phyloP scores from a whole-genome alignment of 1,140 invertebrate genomes.

The Listronotus oregonensis region DNA sequence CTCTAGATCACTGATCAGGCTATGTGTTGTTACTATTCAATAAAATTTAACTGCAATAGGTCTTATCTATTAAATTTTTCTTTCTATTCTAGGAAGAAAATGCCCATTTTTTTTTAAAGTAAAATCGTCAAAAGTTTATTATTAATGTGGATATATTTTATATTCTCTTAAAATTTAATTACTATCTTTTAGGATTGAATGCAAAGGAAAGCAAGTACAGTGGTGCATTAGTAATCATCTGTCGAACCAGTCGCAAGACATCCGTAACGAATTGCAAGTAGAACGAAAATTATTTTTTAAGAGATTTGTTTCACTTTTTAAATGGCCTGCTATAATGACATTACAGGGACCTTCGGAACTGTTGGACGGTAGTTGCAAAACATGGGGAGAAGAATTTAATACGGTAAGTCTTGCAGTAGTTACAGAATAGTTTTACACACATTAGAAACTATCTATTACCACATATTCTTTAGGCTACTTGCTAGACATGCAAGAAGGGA shows the following conservation, averaged over 20 bases:
- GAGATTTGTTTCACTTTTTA: conserved; percentile 36
- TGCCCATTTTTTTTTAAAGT: no score
- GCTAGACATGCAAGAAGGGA: no score
- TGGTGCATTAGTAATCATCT: conserved; percentile 23
- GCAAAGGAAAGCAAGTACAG: conserved; percentile 1
- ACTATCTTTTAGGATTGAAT: conserved; percentile 4
- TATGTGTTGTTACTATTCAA: no score
- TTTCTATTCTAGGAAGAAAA: no score
- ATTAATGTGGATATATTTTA: no score
- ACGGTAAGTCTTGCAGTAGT: neutral
- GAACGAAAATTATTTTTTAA: conserved; percentile 30
- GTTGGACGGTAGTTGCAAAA: neutral
- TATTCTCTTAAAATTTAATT: neutral
- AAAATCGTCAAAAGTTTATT: no score
- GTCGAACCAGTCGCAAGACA: neutral
- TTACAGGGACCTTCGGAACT: conserved; percentile 25
- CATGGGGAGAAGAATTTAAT: neutral
- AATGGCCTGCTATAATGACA: conserved; percentile 37
- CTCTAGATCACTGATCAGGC: no score
- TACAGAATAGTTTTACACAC: no score
- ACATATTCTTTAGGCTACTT: no score
- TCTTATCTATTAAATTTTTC: no score
- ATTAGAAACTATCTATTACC: no score
- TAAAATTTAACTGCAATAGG: no score
- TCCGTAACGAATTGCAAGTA: neutral